Percentiles rank a stretch among this genome's conserved stretches.
These are phyloP conservation scores for Tauraco hartlaubi DNA, from an alignment of 2,797 vertebrate genomes.

Conservation along the genomic window DNA sequence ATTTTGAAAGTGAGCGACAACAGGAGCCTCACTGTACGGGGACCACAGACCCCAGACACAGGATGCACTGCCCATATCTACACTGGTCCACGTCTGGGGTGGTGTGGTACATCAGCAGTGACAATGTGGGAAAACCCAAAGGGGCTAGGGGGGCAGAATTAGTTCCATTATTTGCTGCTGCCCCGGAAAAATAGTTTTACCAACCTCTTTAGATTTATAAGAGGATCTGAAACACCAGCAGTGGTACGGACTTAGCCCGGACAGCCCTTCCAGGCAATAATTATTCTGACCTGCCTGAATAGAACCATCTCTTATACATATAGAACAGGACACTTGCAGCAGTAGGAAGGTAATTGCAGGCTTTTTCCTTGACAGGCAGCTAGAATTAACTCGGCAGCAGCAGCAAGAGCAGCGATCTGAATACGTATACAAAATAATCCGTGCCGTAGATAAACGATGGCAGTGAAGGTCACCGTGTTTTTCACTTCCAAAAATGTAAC, in stretches of 20 bases:
- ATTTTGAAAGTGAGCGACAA: not conserved
- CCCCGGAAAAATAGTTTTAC: not conserved
- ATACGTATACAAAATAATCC: not conserved
- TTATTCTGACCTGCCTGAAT: not conserved
- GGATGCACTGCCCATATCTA: not conserved
- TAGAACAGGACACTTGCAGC: not conserved
- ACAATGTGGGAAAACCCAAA: not conserved
- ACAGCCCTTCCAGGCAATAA: not conserved
- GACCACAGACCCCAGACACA: not conserved
- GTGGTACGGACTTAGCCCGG: accelerated
- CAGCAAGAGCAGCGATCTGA: not conserved
- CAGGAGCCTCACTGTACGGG: not conserved
- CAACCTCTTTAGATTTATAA: not conserved
- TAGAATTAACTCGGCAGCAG: not conserved
- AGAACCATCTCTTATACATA: not conserved
- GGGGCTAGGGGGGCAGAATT: not conserved
- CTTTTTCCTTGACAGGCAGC: not conserved
- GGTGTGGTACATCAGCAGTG: not conserved
- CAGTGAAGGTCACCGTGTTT: too few species aligned
- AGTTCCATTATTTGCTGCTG: not conserved
- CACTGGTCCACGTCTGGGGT: accelerated
- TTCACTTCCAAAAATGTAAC: not conserved
- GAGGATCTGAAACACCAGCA: not conserved
- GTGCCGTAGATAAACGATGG: not conserved
- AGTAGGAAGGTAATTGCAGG: not conserved